phyloP scores from a whole-genome alignment of 2,113 vertebrate genomes.

The Chlamydotis undulata region DNA sequence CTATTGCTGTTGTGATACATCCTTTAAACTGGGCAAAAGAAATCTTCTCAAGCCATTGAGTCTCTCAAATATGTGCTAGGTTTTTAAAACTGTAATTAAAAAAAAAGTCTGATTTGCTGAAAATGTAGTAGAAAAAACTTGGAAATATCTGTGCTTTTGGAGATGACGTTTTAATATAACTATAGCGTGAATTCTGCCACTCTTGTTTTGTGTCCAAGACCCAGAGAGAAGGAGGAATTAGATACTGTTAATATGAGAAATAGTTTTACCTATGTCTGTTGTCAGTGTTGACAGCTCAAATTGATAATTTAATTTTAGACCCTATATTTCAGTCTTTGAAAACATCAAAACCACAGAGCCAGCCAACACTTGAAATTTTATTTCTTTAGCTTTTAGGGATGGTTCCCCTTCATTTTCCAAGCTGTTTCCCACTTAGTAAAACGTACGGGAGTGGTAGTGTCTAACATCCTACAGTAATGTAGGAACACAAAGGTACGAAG shows the following conservation, averaged over 20 bases:
- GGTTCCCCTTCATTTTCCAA: neutral
- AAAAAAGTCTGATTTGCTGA: neutral
- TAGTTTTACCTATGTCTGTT: neutral
- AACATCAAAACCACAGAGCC: neutral
- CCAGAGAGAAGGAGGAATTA: neutral
- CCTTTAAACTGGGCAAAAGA: neutral
- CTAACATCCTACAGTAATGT: neutral
- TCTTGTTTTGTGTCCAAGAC: neutral
- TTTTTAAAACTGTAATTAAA: neutral
- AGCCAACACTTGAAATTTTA: neutral
- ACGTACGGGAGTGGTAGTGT: rapidly evolving
- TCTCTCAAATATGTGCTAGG: neutral
- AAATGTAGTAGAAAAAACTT: neutral
- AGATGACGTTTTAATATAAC: neutral
- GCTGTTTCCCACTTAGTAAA: neutral
- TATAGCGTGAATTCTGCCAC: neutral
- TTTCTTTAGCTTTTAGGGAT: neutral
- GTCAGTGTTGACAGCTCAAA: neutral
- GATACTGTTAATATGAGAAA: neutral
- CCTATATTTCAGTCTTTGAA: neutral
- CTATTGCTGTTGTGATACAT: neutral
- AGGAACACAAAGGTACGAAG: neutral
- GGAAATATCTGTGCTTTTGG: neutral
- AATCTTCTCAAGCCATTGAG: neutral
- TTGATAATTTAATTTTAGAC: neutral